Evolutionary conservation across 2,797 vertebrate genomes (phyloP), one percentile per base, ranked within the genome.

Genomic region (Bucorvus abyssinicus): DNA sequence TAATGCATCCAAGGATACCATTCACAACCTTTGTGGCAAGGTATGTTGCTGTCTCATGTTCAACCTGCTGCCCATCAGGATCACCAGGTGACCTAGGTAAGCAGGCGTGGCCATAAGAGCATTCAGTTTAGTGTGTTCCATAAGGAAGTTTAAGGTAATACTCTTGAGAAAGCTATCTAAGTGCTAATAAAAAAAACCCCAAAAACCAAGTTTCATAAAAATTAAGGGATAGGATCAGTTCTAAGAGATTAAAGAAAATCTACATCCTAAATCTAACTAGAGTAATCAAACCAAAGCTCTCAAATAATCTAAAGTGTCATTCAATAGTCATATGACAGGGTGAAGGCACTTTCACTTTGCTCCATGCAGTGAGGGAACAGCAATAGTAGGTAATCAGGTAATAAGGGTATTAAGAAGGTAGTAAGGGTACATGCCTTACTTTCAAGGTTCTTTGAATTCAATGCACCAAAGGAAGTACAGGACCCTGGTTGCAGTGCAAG

Each of bases 401-500:
- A 68, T 0, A 32, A 40, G 56, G 18, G 32, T 8, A 47, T 40
- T 40, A 40, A 45, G 45, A 45, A 49, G 47, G 22, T 49, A 23
- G 65, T 0, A 32, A 40, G 56, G 18, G 30, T 8, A 47, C 4
- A 12, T 4, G 8, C 17, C 16, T 47, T 42, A 19, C 24, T 78
- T 49, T 68, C 5, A 6, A 74, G 29, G 56, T 3, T 77, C 47
- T 77, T 16, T 14, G 29, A 90, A 84, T 44, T 21, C 74, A 84
- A 38, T 2, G 11, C 27, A 47, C 14, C 45, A 63, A 30, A 84
- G 15, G 26, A 53, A 64, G 8, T 36, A 45, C 30, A 89, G 64
- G 3, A 20, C 36, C 8, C 27, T 44, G 6, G 42, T 5, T 47
- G 57, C 14, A 76, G 9, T 2, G 1, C 0, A 1, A 80, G 52